Percentiles rank a stretch among this genome's conserved stretches.
These are phyloP conservation scores for Erebia aethiops DNA, from an alignment of 2,888 invertebrate genomes.

Conservation along the genomic window DNA sequence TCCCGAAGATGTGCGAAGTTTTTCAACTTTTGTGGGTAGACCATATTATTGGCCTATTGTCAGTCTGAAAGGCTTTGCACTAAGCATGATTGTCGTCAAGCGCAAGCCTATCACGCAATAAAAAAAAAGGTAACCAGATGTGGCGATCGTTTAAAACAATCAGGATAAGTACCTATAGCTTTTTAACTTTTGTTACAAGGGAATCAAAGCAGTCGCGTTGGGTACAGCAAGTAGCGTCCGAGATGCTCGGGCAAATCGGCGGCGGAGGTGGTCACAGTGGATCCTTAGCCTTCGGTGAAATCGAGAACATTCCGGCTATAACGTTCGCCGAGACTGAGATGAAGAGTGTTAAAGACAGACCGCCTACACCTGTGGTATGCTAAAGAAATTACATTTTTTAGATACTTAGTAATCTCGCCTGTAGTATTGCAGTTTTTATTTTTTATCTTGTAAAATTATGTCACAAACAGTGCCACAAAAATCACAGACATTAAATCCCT, in stretches of 20 bases:
- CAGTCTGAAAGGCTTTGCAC: too few relatives aligned
- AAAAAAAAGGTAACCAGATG: too few relatives aligned
- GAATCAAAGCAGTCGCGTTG: slow-evolving; percentile 58
- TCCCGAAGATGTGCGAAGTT: neutral
- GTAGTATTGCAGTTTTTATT: neutral
- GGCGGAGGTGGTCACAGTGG: slow-evolving; percentile 39
- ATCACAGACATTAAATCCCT: too few relatives aligned
- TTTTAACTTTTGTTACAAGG: slow-evolving; percentile 25
- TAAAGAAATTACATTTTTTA: neutral
- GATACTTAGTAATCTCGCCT: neutral
- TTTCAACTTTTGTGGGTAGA: too few relatives aligned
- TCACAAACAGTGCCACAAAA: too few relatives aligned
- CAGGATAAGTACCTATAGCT: too few relatives aligned
- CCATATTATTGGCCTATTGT: too few relatives aligned
- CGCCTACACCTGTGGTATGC: slow-evolving; percentile 73
- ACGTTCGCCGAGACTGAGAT: slow-evolving; percentile 54
- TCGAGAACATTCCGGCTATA: slow-evolving; percentile 52
- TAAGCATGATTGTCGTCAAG: too few relatives aligned
- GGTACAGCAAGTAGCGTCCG: slow-evolving; percentile 54
- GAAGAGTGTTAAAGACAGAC: slow-evolving; percentile 63
- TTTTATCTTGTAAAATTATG: too few relatives aligned
- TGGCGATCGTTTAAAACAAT: too few relatives aligned
- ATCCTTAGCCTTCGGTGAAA: slow-evolving; percentile 61
- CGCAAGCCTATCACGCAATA: too few relatives aligned
- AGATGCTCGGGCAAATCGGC: slow-evolving; percentile 53